These are phyloP conservation scores for Limnephilus rhombicus DNA, from an alignment of 2,888 invertebrate species.

Conservation along the genomic window DNA sequence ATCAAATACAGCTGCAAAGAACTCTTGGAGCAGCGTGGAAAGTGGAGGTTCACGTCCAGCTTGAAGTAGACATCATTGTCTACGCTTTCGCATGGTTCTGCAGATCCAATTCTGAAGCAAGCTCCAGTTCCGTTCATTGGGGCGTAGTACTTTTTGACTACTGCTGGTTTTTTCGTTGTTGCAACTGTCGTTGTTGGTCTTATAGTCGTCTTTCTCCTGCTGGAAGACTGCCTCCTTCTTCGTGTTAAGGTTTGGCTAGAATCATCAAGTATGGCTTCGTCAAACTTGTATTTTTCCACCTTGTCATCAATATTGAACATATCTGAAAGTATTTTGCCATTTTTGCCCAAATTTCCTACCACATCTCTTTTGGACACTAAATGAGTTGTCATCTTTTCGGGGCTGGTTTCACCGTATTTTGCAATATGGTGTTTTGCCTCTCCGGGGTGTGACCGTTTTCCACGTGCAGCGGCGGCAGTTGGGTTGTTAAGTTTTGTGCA, in stretches of 20 bases:
- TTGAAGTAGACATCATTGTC: conserved; percentile 46
- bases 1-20: conserved; percentile 49
- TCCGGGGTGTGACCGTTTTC: no score
- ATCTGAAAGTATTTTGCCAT: not conserved
- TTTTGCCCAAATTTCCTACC: conserved; percentile 10
- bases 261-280: not conserved
- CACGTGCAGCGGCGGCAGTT: not conserved
- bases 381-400: not conserved
- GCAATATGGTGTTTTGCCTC: conserved; percentile 3
- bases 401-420: conserved; percentile 26
- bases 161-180: not conserved
- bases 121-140: conserved; percentile 52
- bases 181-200: not conserved
- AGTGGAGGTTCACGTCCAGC: conserved; percentile 40
- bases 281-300: conserved; percentile 19
- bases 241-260: not conserved
- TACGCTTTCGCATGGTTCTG: conserved; percentile 24
- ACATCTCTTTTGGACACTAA: conserved; percentile 4
- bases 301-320: not conserved
- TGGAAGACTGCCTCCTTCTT: not conserved
- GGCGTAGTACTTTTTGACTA: conserved; percentile 51
- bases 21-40: conserved; percentile 49
- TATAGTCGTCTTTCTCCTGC: not conserved
- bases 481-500: conserved; percentile 50
- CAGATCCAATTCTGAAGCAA: conserved; percentile 54